Conservation (phyloP, 1,140 invertebrate genomes). For the Drosophila persimilis region DNA sequence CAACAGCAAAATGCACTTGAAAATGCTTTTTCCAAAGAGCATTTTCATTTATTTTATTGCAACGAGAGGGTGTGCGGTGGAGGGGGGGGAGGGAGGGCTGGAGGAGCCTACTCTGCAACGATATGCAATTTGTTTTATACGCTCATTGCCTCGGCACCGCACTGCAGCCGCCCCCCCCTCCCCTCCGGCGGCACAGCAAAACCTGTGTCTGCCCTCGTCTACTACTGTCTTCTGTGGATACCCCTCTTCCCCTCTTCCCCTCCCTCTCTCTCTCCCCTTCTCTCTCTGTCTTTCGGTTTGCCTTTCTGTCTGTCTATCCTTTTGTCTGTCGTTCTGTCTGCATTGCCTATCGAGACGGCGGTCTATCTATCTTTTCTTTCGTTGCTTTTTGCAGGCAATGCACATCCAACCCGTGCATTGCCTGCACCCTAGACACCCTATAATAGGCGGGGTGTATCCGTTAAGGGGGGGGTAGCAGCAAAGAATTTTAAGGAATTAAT, state of each 20-base stretch:
- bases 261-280: constrained; percentile 26
- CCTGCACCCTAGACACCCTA: no score
- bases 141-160: constrained; percentile 57
- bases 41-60: constrained; percentile 74
- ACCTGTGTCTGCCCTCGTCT: not conserved
- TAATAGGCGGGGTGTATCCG: no score
- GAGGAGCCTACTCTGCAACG: constrained; percentile 35
- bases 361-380: no score
- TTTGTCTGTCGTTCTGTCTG: no score
- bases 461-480: no score
- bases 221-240: not conserved
- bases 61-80: not conserved
- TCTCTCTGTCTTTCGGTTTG: constrained; percentile 18
- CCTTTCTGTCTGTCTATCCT: no score
- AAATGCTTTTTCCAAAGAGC: constrained; percentile 62
- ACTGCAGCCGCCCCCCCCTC: not conserved
- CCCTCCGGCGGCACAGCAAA: not conserved
- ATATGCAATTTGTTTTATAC: constrained; percentile 75
- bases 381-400: no score
- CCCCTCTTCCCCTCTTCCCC: constrained; percentile 6
- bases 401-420: no score
- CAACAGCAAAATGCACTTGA: constrained; percentile 56
- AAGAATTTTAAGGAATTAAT: no score
- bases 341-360: no score
- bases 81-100: not conserved